A percentile compares a stretch with the other conserved stretches of the same genome.
phyloP scores from a whole-genome alignment of 2,113 vertebrate genomes.

The Zonotrichia leucophrys region DNA sequence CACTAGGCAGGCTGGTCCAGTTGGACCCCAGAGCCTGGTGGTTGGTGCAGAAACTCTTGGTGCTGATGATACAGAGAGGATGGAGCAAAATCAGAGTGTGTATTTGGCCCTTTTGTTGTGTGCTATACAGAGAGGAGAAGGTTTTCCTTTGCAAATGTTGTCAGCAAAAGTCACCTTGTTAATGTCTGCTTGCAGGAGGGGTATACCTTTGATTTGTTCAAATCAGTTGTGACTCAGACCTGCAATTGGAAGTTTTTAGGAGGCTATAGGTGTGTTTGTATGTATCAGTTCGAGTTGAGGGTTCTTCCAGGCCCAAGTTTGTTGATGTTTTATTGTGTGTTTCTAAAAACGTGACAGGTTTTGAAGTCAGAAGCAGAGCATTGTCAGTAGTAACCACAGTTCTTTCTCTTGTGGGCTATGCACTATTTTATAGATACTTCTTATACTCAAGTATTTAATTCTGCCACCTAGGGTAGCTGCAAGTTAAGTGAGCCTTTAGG shows the following conservation, averaged over 20 bases:
- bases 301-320: not conserved
- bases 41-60: fast-evolving
- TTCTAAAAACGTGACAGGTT: not conserved
- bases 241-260: not conserved
- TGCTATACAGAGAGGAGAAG: not conserved
- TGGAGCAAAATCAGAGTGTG: not conserved
- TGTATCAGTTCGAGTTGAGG: not conserved
- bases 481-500: not conserved
- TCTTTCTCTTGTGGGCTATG: not conserved
- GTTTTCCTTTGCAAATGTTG: not conserved
- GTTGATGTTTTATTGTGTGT: not conserved
- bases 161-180: not conserved
- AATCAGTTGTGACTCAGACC: not conserved
- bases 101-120: not conserved
- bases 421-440: not conserved
- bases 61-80: not conserved
- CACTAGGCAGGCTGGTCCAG: not conserved
- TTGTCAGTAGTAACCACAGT: not conserved
- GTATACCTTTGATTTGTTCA: not conserved
- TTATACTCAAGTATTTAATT: not conserved
- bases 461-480: not conserved
- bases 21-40: not conserved
- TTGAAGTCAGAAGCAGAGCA: not conserved
- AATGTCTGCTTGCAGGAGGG: not conserved
- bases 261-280: not conserved